phyloP scores from a whole-genome alignment of 92 coral and sea anemone species.

The Porites lobata region DNA sequence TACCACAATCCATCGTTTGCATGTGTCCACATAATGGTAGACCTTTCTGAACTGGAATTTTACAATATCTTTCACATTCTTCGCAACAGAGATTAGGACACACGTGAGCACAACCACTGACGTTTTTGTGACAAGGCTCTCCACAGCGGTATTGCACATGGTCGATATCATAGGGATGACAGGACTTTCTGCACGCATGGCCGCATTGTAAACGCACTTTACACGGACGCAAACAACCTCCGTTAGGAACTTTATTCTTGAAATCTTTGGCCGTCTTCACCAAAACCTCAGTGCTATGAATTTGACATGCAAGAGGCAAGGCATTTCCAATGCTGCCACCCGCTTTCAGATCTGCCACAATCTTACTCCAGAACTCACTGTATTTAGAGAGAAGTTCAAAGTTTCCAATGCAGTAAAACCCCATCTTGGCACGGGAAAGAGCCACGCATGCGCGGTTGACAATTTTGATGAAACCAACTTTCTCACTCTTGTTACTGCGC shows the following conservation, averaged over 20 bases:
- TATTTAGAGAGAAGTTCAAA: slow-evolving; percentile 67
- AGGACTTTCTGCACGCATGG: slow-evolving; percentile 2
- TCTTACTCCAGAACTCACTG: slow-evolving; percentile 65
- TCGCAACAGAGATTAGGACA: slow-evolving; percentile 73
- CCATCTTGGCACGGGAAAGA: slow-evolving; percentile 80
- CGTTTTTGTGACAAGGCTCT: slow-evolving; percentile 48
- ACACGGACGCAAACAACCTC: slow-evolving; percentile 15
- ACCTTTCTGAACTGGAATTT: slow-evolving; percentile 39
- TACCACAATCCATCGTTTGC: slow-evolving; percentile 54
- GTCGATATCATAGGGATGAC: slow-evolving; percentile 45
- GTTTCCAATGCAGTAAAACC: slow-evolving; percentile 79
- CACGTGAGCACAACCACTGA: slow-evolving; percentile 72
- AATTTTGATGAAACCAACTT: slow-evolving; percentile 76
- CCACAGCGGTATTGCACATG: slow-evolving; percentile 37
- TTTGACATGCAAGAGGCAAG: slow-evolving; percentile 21
- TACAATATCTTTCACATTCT: slow-evolving; percentile 57
- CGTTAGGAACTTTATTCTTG: slow-evolving; percentile 22
- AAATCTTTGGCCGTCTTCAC: slow-evolving; percentile 13
- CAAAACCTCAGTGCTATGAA: neutral
- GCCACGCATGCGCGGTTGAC: slow-evolving; percentile 90
- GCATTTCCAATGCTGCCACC: slow-evolving; percentile 34
- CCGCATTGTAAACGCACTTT: slow-evolving; percentile 23
- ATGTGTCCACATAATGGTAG: slow-evolving; percentile 68
- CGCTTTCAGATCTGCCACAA: slow-evolving; percentile 52
- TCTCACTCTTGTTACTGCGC: slow-evolving; percentile 70